Evolutionary conservation across 2,888 invertebrate genomes (phyloP).

Genomic region (Pseudeuparius sepicola): DNA sequence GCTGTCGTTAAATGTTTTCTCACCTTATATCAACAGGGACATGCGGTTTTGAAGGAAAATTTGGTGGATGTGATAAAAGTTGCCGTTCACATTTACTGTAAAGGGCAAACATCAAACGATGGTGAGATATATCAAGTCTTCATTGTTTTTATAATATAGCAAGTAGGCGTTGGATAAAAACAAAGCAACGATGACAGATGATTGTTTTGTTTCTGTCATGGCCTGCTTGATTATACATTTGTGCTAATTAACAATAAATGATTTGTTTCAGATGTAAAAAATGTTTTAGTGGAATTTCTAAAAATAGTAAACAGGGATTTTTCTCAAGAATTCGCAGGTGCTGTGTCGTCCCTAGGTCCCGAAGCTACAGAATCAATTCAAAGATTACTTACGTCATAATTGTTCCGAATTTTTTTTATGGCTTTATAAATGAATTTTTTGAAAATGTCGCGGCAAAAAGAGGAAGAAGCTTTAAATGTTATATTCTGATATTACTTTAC

Average conservation of each 20-base stretch:
- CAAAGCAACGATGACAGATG: not conserved
- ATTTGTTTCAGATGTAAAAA: conserved; percentile 41
- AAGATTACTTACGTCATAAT: conserved; percentile 24
- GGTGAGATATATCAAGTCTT: conserved; percentile 35
- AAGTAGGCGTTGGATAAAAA: not conserved
- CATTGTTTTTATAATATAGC: not conserved
- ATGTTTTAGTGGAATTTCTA: conserved; percentile 43
- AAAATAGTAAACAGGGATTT: conserved; percentile 48
- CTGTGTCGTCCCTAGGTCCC: conserved; percentile 38
- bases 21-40: conserved; percentile 51
- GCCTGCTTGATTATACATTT: not conserved
- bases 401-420: too few relatives aligned
- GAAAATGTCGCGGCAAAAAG: too few relatives aligned
- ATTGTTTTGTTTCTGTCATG: conserved; percentile 8
- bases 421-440: too few relatives aligned
- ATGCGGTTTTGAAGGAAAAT: conserved; percentile 44
- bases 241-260: too few relatives aligned
- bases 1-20: conserved; percentile 57
- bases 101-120: conserved; percentile 45
- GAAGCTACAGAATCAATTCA: conserved; percentile 33
- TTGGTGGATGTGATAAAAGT: conserved; percentile 46
- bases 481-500: too few relatives aligned
- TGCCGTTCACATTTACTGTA: conserved; percentile 46
- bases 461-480: too few relatives aligned
- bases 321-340: conserved; percentile 43